A percentile compares a stretch with the other conserved stretches of the same genome.
These are phyloP conservation scores for Columba livia DNA, from an alignment of 2,113 vertebrate species.

Conservation along the genomic window DNA sequence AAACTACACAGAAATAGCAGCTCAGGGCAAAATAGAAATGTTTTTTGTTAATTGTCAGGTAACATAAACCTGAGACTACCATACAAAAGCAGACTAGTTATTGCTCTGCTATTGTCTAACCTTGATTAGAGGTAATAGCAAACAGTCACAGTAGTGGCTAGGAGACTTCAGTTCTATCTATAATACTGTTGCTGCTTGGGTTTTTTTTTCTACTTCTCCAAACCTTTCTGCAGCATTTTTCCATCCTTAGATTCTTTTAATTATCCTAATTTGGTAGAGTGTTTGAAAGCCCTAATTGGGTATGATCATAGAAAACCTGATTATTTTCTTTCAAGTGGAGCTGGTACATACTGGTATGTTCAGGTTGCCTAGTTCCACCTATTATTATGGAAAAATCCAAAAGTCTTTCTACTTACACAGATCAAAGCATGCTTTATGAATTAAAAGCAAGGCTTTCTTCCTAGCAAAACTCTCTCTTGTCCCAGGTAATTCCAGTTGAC, in stretches of 20 bases:
- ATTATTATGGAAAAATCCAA: neutral
- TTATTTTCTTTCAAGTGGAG: neutral
- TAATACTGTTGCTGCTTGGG: neutral
- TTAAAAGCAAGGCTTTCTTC: neutral
- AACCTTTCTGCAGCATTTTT: neutral
- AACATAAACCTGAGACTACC: neutral
- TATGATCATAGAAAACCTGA: neutral
- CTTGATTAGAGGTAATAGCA: neutral
- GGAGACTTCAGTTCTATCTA: neutral
- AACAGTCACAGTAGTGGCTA: neutral
- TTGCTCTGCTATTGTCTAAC: neutral
- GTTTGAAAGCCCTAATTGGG: neutral
- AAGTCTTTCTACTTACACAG: neutral
- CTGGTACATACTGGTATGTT: fast-evolving
- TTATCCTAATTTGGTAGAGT: neutral
- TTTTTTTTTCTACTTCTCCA: neutral
- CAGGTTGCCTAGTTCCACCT: neutral
- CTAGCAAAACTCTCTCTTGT: neutral
- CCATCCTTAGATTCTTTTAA: neutral
- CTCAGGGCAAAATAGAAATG: neutral
- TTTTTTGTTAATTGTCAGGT: neutral
- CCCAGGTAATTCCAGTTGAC: neutral
- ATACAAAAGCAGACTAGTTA: neutral
- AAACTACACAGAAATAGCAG: neutral
- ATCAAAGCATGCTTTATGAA: neutral